These are phyloP conservation scores for Phalanger gymnotis DNA, from an alignment of 2,797 vertebrate genomes.

Conservation along the genomic window DNA sequence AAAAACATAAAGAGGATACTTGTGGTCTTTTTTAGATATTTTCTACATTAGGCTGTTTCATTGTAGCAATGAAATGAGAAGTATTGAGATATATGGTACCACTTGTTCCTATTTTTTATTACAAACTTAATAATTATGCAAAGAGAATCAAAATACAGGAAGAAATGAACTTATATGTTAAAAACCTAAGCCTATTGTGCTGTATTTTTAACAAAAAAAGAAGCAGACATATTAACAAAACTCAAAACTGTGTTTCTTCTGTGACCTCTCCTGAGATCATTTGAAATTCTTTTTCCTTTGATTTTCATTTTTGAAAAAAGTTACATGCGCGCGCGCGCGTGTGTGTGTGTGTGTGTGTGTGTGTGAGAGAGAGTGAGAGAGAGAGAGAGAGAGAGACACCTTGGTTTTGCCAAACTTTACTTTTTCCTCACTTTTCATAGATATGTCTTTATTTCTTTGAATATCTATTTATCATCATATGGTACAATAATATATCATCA, in stretches of 20 bases:
- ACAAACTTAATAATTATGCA: background rate
- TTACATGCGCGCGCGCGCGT: too few relatives aligned
- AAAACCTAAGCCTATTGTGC: background rate
- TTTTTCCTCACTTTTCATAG: background rate
- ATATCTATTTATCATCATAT: background rate
- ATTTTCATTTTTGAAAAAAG: background rate
- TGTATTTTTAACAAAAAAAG: background rate
- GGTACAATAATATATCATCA: background rate
- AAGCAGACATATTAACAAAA: background rate
- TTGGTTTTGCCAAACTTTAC: background rate
- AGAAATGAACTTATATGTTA: background rate
- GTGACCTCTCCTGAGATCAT: background rate
- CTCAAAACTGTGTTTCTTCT: background rate
- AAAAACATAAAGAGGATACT: background rate
- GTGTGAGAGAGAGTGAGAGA: too few relatives aligned
- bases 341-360: too few relatives aligned
- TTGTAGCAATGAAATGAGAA: background rate
- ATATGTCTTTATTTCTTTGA: background rate
- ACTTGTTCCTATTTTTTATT: background rate
- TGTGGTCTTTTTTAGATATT: background rate
- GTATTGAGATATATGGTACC: background rate
- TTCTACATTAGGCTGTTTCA: background rate
- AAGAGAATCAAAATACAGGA: background rate
- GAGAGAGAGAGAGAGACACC: too few relatives aligned
- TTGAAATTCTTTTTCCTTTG: background rate